Percentiles rank a stretch among this genome's conserved stretches.
Evolutionary conservation across 2,797 vertebrate genomes (phyloP).

Genomic region (Catamblyrhynchus diadema): DNA sequence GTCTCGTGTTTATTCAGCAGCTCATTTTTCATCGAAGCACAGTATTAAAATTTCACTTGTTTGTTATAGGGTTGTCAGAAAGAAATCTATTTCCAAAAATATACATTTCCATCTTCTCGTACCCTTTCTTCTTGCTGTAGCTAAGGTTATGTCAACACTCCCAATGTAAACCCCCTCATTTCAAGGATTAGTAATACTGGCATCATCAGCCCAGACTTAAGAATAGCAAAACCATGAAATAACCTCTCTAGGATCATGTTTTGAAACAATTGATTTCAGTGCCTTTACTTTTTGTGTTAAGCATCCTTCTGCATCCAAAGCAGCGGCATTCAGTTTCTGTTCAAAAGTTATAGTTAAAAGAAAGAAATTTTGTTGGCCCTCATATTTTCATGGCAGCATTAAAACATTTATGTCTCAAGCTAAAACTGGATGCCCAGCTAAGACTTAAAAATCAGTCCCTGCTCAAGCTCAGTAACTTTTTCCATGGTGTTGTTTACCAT

Average conservation of each 20-base stretch:
- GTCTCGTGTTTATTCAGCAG: conserved; percentile 43
- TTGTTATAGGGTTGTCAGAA: conserved; percentile 47
- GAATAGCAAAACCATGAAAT: conserved; percentile 1
- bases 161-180: conserved; percentile 28
- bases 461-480: conserved; percentile 4
- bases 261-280: neutral
- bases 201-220: neutral
- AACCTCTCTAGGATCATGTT: neutral
- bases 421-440: neutral
- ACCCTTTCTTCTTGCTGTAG: conserved; percentile 6
- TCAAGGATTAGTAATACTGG: conserved; percentile 34
- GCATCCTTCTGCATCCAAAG: neutral
- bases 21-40: conserved; percentile 52
- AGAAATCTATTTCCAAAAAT: conserved; percentile 51
- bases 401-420: neutral
- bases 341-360: neutral
- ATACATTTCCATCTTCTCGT: conserved; percentile 32
- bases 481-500: neutral
- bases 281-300: neutral
- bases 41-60: conserved; percentile 52
- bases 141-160: conserved; percentile 43
- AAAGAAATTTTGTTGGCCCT: neutral
- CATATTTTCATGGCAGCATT: neutral
- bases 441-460: neutral
- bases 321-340: neutral